A percentile compares a stretch with the other conserved stretches of the same genome.
Conservation (phyloP, 2,888 invertebrate genomes). For the Bombyx huttoni region DNA sequence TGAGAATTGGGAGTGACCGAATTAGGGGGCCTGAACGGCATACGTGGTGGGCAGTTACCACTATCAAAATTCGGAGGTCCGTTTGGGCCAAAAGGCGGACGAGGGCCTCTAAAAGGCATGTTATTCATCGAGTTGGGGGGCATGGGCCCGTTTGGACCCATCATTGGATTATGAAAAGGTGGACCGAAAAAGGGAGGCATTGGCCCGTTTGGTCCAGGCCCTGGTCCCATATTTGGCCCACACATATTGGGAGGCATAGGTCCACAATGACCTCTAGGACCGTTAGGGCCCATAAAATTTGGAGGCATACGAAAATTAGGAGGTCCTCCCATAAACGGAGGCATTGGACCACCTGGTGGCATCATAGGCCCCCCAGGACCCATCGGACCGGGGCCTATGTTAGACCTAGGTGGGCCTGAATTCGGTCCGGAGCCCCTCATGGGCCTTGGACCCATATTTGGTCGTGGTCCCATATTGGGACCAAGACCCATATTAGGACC, state of each 20-base stretch:
- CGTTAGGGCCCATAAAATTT: constrained; percentile 53
- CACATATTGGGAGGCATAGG: constrained; percentile 36
- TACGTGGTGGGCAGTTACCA: constrained; percentile 29
- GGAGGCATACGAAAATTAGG: constrained; percentile 54
- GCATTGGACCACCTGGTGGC: constrained; percentile 9
- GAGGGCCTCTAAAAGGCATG: constrained; percentile 41
- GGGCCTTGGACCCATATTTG: constrained; percentile 16
- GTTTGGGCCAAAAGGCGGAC: constrained; percentile 50
- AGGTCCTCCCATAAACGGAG: constrained; percentile 39
- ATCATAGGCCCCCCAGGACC: constrained; percentile 21
- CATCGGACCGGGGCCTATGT: constrained; percentile 27
- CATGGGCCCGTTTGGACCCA: constrained; percentile 28
- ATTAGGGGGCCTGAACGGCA: constrained; percentile 22
- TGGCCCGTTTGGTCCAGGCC: constrained; percentile 29
- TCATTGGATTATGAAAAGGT: constrained; percentile 28
- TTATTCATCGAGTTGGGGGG: constrained; percentile 34
- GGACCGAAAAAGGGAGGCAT: constrained; percentile 36
- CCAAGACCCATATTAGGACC: constrained; percentile 21
- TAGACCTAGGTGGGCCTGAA: constrained; percentile 23
- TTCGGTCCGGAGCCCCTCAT: constrained; percentile 10
- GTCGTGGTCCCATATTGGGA: constrained; percentile 24
- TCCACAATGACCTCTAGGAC: constrained; percentile 32
- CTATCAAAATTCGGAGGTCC: constrained; percentile 38
- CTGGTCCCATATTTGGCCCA: constrained; percentile 24
- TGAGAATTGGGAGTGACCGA: constrained; percentile 66